A percentile compares a stretch with the other conserved stretches of the same genome.
Evolutionary conservation across 1,140 invertebrate species (phyloP).

Genomic region (Olivierus martensii): DNA sequence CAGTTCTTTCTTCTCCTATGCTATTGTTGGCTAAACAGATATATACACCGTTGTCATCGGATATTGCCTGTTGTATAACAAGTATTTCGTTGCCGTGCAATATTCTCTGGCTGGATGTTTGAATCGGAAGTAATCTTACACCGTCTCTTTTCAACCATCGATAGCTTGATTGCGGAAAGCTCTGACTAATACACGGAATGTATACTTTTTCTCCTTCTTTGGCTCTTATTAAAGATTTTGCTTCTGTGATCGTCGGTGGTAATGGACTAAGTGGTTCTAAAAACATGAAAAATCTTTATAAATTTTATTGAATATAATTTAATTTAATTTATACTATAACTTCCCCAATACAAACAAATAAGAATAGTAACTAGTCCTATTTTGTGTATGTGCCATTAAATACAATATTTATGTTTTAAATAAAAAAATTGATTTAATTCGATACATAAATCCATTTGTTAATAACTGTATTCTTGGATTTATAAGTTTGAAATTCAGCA

Average conservation of each 20-base stretch:
- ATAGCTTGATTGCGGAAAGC: conserved; percentile 41
- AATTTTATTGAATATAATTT: too few relatives aligned
- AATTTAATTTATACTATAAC: too few relatives aligned
- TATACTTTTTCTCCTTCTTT: conserved; percentile 42
- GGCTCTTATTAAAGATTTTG: conserved; percentile 27
- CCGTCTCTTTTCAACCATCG: conserved; percentile 12
- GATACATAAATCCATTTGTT: too few relatives aligned
- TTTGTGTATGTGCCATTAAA: too few relatives aligned
- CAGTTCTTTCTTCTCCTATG: conserved; percentile 64
- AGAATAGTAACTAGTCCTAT: too few relatives aligned
- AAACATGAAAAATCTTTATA: neutral
- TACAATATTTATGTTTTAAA: too few relatives aligned
- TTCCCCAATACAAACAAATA: too few relatives aligned
- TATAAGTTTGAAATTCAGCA: too few relatives aligned
- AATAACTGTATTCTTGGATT: too few relatives aligned
- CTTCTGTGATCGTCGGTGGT: conserved; percentile 16
- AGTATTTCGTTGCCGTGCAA: conserved; percentile 15
- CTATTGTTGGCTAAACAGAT: conserved; percentile 78
- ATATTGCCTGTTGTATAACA: conserved; percentile 15
- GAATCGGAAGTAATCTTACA: conserved; percentile 1
- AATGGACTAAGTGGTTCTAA: conserved; percentile 15
- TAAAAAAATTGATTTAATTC: too few relatives aligned
- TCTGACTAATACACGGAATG: conserved; percentile 49
- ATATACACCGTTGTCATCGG: conserved; percentile 45
- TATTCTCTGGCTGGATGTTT: conserved; percentile 2